Conservation (phyloP, 2,888 invertebrate species). For the Artemia sinica region DNA sequence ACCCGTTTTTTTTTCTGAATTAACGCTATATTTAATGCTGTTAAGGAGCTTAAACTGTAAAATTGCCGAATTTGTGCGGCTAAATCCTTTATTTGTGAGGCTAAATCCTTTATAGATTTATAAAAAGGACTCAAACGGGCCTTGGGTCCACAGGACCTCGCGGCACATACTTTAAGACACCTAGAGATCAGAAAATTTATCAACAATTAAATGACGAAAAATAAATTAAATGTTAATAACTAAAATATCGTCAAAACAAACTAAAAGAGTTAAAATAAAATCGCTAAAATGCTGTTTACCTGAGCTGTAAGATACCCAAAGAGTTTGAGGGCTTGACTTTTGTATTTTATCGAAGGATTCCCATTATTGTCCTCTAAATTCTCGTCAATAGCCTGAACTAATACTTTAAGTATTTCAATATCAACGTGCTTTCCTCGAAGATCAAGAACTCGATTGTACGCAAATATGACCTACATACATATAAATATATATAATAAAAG, state of each 20-base stretch:
- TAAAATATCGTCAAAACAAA: no score
- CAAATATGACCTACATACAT: slow-evolving; percentile 44
- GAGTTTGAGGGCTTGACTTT: slow-evolving; percentile 44
- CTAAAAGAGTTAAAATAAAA: no score
- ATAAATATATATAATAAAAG: slow-evolving; percentile 5
- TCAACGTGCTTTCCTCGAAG: slow-evolving; percentile 59
- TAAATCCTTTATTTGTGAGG: no score
- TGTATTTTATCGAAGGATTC: slow-evolving; percentile 37
- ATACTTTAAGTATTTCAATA: slow-evolving; percentile 49
- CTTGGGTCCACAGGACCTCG: neutral
- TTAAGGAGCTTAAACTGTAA: no score
- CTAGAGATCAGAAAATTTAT: neutral
- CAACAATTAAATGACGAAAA: no score
- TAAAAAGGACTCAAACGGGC: no score
- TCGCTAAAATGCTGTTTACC: slow-evolving; percentile 27
- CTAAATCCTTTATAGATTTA: no score
- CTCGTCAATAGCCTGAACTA: slow-evolving; percentile 49
- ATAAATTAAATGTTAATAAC: no score
- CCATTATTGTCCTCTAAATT: slow-evolving; percentile 43
- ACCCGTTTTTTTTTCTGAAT: no score
- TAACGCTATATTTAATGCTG: no score
- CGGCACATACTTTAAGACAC: neutral
- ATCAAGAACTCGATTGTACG: slow-evolving; percentile 69
- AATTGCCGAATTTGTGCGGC: no score
- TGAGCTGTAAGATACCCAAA: slow-evolving; percentile 52